These are phyloP conservation scores for Rhabdomys dilectus DNA, from an alignment of 2,113 vertebrate species.

Conservation along the genomic window DNA sequence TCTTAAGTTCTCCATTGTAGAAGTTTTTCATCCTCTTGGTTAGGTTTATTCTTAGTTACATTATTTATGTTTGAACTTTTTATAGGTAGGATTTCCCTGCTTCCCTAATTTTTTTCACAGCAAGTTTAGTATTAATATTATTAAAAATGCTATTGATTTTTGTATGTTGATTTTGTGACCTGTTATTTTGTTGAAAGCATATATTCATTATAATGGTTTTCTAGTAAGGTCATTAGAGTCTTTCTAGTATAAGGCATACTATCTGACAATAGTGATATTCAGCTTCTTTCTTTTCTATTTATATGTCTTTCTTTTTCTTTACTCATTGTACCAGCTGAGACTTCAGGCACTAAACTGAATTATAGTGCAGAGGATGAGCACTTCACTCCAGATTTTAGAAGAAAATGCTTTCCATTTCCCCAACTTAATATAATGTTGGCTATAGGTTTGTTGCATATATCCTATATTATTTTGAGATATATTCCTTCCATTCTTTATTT, in stretches of 20 bases:
- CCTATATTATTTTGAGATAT: not conserved
- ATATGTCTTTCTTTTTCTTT: not conserved
- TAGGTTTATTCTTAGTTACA: not conserved
- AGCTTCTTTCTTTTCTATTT: not conserved
- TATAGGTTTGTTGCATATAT: not conserved
- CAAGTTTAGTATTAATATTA: not conserved
- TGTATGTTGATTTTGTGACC: not conserved
- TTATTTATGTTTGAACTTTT: not conserved
- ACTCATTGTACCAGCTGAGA: not conserved
- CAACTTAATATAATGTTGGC: not conserved
- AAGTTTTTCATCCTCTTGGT: not conserved
- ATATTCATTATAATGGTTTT: not conserved
- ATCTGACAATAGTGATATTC: not conserved
- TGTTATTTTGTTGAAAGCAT: not conserved
- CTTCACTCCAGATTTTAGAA: not conserved
- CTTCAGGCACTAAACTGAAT: not conserved
- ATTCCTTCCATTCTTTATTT: not conserved
- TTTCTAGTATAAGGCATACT: not conserved
- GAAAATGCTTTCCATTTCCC: not conserved
- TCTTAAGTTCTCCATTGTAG: not conserved
- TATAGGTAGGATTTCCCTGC: not conserved
- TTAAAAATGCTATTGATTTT: not conserved
- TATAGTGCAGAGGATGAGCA: too few species aligned
- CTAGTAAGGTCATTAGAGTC: not conserved
- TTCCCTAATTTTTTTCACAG: not conserved